These are phyloP conservation scores for Nematolebias whitei DNA, from an alignment of 2,113 vertebrate genomes.

Conservation along the genomic window DNA sequence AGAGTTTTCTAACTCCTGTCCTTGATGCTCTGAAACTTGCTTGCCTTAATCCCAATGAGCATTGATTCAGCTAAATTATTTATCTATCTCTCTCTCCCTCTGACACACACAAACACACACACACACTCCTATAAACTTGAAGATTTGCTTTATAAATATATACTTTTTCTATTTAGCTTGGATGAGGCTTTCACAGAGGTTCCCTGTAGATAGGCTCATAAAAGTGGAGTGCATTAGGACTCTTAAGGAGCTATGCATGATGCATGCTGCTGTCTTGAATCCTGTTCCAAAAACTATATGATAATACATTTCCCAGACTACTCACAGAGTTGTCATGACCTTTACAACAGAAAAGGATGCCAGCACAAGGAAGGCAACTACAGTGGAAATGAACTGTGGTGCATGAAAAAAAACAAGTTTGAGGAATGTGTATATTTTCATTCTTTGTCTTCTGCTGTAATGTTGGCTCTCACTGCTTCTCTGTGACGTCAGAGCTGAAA, in stretches of 20 bases:
- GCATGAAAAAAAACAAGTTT: conserved; percentile 6
- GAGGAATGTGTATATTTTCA: conserved; percentile 12
- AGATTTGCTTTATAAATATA: conserved; percentile 41
- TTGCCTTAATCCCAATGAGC: conserved; percentile 50
- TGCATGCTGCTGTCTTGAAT: conserved; percentile 23
- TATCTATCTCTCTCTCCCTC: conserved; percentile 29
- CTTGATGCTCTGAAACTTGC: conserved; percentile 54
- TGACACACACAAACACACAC: conserved; percentile 1
- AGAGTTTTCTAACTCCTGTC: conserved; percentile 54
- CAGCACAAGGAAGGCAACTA: not conserved
- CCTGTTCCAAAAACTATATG: conserved; percentile 14
- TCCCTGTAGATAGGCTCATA: conserved; percentile 32
- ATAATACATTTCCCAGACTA: conserved; percentile 29
- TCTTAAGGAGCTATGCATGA: conserved; percentile 32
- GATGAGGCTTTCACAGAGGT: conserved; percentile 21
- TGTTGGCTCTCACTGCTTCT: conserved; percentile 13
- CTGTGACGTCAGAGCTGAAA: conserved; percentile 21
- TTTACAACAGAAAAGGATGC: conserved; percentile 6
- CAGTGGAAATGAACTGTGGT: not conserved
- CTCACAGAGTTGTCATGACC: conserved; percentile 8
- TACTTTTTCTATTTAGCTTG: conserved; percentile 24
- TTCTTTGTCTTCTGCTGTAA: not conserved
- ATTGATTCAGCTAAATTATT: conserved; percentile 71
- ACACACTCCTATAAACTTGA: conserved; percentile 26
- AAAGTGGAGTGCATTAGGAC: conserved; percentile 31